These are phyloP conservation scores for Etheostoma cragini DNA, from an alignment of 2,113 vertebrate genomes.

Conservation along the genomic window DNA sequence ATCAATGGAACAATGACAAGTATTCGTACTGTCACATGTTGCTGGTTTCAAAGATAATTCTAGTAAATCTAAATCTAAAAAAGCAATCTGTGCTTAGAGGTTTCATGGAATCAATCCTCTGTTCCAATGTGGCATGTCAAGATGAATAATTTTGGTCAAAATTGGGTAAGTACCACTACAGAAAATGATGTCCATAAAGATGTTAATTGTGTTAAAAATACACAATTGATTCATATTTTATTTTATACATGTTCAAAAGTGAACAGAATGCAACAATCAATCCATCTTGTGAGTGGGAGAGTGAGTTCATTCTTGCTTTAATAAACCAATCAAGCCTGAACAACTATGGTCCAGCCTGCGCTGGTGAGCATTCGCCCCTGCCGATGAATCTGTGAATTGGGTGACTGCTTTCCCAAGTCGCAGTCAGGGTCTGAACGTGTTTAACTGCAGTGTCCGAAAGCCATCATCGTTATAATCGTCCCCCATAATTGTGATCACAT, in stretches of 20 bases:
- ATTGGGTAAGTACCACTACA: background rate
- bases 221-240: background rate
- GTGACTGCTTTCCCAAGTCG: slow-evolving; percentile 3
- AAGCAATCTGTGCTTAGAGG: background rate
- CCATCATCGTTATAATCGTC: slow-evolving; percentile 56
- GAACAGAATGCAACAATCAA: background rate
- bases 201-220: background rate
- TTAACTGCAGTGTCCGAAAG: slow-evolving; percentile 46
- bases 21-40: too few species aligned
- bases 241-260: background rate
- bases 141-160: background rate
- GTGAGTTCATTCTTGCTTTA: background rate
- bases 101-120: background rate
- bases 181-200: background rate
- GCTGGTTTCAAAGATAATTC: too few species aligned
- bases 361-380: background rate
- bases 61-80: too few species aligned
- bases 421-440: slow-evolving; percentile 38
- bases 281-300: background rate
- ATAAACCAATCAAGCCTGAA: background rate
- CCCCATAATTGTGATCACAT: slow-evolving; percentile 65
- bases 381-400: slow-evolving; percentile 7
- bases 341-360: background rate
- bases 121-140: background rate
- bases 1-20: too few species aligned